Evolutionary conservation across 1,140 invertebrate species (phyloP).

Genomic region (Solen grandis): DNA sequence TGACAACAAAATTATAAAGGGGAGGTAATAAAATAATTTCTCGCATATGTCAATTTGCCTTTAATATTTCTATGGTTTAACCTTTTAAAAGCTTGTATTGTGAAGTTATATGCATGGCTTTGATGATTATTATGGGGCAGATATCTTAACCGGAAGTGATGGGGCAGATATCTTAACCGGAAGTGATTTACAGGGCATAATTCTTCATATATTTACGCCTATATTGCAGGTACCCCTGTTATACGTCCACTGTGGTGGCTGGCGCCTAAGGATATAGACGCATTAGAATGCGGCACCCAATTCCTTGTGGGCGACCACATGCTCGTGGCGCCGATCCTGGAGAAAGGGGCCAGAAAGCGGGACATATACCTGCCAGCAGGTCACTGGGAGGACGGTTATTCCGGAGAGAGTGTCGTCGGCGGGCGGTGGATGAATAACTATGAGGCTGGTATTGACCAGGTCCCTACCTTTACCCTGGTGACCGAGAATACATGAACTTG

Average conservation of each 20-base stretch:
- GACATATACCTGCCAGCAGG: conserved; percentile 86
- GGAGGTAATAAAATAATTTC: no score
- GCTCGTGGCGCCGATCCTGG: conserved; percentile 71
- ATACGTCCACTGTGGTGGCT: conserved; percentile 81
- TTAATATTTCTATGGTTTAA: no score
- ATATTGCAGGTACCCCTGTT: conserved; percentile 67
- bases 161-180: no score
- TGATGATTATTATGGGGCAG: no score
- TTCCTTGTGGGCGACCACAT: conserved; percentile 71
- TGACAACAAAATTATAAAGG: no score
- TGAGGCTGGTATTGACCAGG: conserved; percentile 45
- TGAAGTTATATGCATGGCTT: no score
- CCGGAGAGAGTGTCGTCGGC: conserved; percentile 31
- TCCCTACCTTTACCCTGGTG: conserved; percentile 82
- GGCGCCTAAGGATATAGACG: conserved; percentile 83
- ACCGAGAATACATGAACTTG: no score
- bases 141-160: no score
- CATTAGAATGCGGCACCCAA: conserved; percentile 64
- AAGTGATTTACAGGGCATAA: no score
- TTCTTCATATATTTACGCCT: no score
- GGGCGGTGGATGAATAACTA: conserved; percentile 52
- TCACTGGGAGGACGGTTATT: conserved; percentile 58
- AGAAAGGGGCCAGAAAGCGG: conserved; percentile 83
- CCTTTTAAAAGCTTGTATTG: no score
- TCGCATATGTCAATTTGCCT: no score